Base-by-base conservation (phyloP, 2,113 vertebrate species). In the Seriola dumerili region DNA sequence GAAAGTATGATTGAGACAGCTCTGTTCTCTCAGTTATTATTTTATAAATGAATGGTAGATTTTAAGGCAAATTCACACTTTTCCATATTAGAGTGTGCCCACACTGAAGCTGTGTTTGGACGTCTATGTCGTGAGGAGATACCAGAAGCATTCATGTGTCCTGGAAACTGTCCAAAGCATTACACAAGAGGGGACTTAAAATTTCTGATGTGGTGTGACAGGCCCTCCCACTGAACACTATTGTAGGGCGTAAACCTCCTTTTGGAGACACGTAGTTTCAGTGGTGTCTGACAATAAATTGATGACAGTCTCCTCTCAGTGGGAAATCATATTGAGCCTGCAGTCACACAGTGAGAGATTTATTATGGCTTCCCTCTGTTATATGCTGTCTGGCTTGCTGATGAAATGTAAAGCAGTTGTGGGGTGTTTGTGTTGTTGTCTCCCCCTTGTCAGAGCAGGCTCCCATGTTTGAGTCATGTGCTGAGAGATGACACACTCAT, bases 101-200 rank as follows among this genome's bases (percentile, higher is more conserved):
- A 62, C 58, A 85, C 32, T 69, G 67, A 64, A 76, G 50, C 59
- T 19, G 75, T 67, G n/a, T 85, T 81, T 62, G 62, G 57, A 75
- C 23, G 29, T 57, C 40, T 23, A 4, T 82, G 81, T 81, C 3
- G 50, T 75, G 76, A 85, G 77, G 78, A 81, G 86, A 88, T 73
- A 81, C 78, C 80, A 87, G 59, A 63, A 75, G 63, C 61, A 63
- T 78, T 87, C 78, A 72, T 80, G 87, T 81, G 88, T 75, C 88
- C 82, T 92, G 89, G 84, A 87, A 68, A 67, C 69, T 46, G 61
- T 74, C 88, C 91, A 91, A 85, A 84, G 80, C 73, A 88, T 93
- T 90, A 88, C 89, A 76, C 88, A 91, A 91, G 75, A 78, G 64
- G 62, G 58, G 88, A 83, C 84, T 86, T 80, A 44, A 82, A 75